A percentile compares a stretch with the other conserved stretches of the same genome.
phyloP scores from a whole-genome alignment of 2,113 vertebrate species.

The Prietella phreatophila region DNA sequence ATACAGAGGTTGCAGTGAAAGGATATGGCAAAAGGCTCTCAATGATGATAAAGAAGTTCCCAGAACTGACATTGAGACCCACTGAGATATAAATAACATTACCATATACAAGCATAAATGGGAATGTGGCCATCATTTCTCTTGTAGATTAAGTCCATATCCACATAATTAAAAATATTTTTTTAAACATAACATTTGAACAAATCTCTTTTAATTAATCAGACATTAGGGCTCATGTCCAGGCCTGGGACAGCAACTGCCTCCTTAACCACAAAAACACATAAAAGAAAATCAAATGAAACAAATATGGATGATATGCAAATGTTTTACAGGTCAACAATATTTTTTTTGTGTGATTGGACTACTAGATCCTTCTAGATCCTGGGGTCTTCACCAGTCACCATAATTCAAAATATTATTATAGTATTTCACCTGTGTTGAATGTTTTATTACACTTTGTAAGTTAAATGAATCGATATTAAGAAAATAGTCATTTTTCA shows the following conservation, averaged over 20 bases:
- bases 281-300: neutral
- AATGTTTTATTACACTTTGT: neutral
- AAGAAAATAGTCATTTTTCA: no score
- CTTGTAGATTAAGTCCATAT: neutral
- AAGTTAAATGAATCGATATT: no score
- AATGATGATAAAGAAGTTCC: neutral
- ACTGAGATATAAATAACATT: constrained; percentile 3
- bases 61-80: constrained; percentile 6
- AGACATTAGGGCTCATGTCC: neutral
- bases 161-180: neutral
- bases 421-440: neutral
- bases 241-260: neutral
- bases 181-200: neutral
- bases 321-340: neutral
- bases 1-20: neutral
- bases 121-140: neutral
- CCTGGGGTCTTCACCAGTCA: neutral
- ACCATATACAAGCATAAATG: neutral
- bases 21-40: neutral
- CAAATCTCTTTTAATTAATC: neutral
- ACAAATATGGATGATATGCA: neutral
- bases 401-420: neutral
- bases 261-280: neutral
- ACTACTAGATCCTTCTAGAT: neutral
- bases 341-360: neutral